Evolutionary conservation across 2,888 invertebrate species (phyloP).

Genomic region (Catonia carolina): DNA sequence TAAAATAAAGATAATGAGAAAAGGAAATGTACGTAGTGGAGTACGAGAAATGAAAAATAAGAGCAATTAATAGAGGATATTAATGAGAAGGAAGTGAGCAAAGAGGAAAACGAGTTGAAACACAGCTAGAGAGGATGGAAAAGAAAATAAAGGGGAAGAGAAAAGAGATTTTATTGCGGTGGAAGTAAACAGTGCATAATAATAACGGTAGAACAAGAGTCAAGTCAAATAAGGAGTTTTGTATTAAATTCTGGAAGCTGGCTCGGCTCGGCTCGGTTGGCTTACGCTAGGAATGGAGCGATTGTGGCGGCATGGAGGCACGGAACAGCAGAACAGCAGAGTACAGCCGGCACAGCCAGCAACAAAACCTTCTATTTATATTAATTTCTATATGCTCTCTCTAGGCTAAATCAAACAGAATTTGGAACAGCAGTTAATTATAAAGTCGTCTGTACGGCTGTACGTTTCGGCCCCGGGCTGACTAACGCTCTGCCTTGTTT

Average conservation of each 20-base stretch:
- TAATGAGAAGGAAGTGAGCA: conserved; percentile 2
- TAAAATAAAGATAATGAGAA: too few relatives aligned
- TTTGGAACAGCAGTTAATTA: conserved; percentile 30
- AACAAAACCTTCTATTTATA: conserved; percentile 28
- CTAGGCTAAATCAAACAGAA: conserved; percentile 32
- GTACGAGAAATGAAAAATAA: neutral
- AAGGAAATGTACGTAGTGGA: too few relatives aligned
- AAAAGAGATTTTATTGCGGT: conserved; percentile 24
- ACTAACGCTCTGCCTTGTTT: conserved; percentile 18
- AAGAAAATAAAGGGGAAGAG: conserved; percentile 22
- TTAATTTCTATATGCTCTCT: conserved; percentile 27
- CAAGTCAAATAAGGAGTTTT: conserved; percentile 29
- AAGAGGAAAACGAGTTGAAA: conserved; percentile 1
- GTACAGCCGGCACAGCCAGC: too few relatives aligned
- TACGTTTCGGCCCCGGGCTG: conserved; percentile 16
- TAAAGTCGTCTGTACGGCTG: conserved; percentile 21
- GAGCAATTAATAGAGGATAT: neutral
- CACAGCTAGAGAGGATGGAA: conserved; percentile 13
- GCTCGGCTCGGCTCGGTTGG: too few relatives aligned
- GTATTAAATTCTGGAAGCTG: conserved; percentile 26
- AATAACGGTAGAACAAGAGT: conserved; percentile 25
- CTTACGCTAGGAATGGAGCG: too few relatives aligned
- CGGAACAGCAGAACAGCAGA: too few relatives aligned
- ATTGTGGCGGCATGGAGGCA: neutral
- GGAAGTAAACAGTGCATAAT: conserved; percentile 27